These are phyloP conservation scores for Dinoponera quadriceps DNA, from an alignment of 1,140 invertebrate genomes.

Conservation along the genomic window DNA sequence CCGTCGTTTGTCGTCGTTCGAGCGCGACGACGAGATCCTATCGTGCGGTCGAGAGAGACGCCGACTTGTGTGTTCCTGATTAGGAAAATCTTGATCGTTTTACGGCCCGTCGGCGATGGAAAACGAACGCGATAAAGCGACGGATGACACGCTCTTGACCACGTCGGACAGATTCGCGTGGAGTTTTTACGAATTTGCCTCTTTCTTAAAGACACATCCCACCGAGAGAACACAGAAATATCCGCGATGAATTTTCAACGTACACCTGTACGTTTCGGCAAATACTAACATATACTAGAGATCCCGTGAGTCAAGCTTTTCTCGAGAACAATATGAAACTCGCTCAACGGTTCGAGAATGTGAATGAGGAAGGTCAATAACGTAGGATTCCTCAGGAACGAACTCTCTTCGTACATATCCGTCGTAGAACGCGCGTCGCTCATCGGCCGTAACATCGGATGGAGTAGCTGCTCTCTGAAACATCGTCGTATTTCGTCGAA, in stretches of 20 bases:
- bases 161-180: not conserved
- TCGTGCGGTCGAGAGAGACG: too few species aligned
- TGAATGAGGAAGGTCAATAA: slow-evolving; percentile 95
- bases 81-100: not conserved
- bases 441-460: slow-evolving; percentile 95
- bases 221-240: slow-evolving; percentile 55
- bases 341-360: slow-evolving; percentile 96
- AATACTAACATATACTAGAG: slow-evolving; percentile 85
- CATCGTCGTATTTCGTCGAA: not conserved
- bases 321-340: slow-evolving; percentile 97
- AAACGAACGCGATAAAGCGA: not conserved
- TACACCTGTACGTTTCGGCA: slow-evolving; percentile 36
- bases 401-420: slow-evolving; percentile 98
- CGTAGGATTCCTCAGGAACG: slow-evolving; percentile 94
- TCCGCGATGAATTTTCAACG: slow-evolving; percentile 64
- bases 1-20: slow-evolving; percentile 14
- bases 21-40: too few species aligned
- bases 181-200: not conserved
- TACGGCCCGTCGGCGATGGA: slow-evolving; percentile 26
- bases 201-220: not conserved
- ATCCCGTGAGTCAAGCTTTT: slow-evolving; percentile 98
- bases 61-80: not conserved
- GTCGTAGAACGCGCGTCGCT: slow-evolving; percentile 93
- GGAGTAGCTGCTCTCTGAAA: slow-evolving; percentile 95
- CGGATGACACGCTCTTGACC: not conserved